Percentiles rank a stretch among this genome's conserved stretches.
Conservation (phyloP, 1,140 invertebrate genomes). For the Diplogasteroides magnus region DNA sequence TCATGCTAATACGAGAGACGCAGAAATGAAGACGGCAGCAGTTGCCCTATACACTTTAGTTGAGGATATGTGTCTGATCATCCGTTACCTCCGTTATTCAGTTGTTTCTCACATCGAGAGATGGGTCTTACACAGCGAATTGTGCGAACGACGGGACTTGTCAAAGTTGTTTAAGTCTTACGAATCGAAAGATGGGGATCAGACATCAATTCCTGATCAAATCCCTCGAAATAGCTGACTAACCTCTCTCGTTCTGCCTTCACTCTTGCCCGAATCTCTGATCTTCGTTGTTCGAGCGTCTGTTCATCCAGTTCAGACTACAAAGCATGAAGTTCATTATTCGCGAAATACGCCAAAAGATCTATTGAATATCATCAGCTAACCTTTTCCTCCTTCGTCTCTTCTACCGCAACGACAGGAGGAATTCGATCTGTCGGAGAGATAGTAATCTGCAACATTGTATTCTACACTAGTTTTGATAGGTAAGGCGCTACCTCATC, state of each 20-base stretch:
- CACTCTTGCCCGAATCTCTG: not conserved
- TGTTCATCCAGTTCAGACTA: not conserved
- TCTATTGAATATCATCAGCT: not conserved
- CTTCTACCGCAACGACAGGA: not conserved
- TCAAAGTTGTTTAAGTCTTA: too few relatives aligned
- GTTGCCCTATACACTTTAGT: not conserved
- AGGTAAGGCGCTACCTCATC: not conserved
- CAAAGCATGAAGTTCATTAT: not conserved
- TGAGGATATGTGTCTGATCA: not conserved
- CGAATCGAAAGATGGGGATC: not conserved
- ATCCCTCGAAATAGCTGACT: not conserved
- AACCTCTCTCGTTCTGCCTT: not conserved
- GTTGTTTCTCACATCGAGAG: not conserved
- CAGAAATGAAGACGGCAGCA: not conserved
- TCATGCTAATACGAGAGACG: too few relatives aligned
- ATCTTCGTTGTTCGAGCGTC: not conserved
- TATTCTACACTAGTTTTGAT: not conserved
- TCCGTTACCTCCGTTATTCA: not conserved
- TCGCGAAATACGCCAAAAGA: not conserved
- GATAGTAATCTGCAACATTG: not conserved
- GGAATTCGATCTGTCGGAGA: not conserved
- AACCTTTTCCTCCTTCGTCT: not conserved
- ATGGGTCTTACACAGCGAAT: not conserved
- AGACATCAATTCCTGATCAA: not conserved
- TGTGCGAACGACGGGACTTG: too few relatives aligned